phyloP scores from a whole-genome alignment of 2,797 vertebrate genomes.

The Pseudomugil gertrudae region DNA sequence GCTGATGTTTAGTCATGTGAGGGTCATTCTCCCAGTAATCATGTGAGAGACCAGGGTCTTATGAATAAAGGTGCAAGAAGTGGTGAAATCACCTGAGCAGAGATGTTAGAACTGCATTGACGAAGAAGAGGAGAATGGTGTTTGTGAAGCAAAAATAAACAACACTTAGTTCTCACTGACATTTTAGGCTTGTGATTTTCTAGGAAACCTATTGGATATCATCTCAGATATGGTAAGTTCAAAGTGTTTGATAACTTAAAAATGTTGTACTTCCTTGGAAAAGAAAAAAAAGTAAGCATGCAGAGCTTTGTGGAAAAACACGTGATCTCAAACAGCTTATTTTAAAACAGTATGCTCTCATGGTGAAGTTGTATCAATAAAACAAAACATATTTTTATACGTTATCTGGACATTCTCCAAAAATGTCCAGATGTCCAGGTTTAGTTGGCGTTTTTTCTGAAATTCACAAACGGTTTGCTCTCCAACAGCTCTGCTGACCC shows the following conservation, averaged over 20 bases:
- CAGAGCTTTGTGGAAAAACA: background rate
- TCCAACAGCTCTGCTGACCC: background rate
- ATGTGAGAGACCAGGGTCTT: background rate
- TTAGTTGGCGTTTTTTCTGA: too few relatives aligned
- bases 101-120: too few relatives aligned
- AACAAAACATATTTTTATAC: background rate
- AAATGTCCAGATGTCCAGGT: background rate
- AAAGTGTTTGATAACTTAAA: background rate
- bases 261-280: background rate
- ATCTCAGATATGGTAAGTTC: background rate
- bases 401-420: background rate
- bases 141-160: too few relatives aligned
- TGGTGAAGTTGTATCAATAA: background rate
- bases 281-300: background rate
- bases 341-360: background rate
- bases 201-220: background rate
- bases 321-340: background rate
- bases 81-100: background rate
- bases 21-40: background rate
- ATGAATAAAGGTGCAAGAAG: background rate
- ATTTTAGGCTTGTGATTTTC: background rate
- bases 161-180: too few relatives aligned
- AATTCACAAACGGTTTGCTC: too few relatives aligned
- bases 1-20: conserved; percentile 5
- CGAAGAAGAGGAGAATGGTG: too few relatives aligned